Percentiles rank a stretch among this genome's conserved stretches.
Evolutionary conservation across 2,113 vertebrate genomes (phyloP).

Genomic region (Dipodomys stephensi): DNA sequence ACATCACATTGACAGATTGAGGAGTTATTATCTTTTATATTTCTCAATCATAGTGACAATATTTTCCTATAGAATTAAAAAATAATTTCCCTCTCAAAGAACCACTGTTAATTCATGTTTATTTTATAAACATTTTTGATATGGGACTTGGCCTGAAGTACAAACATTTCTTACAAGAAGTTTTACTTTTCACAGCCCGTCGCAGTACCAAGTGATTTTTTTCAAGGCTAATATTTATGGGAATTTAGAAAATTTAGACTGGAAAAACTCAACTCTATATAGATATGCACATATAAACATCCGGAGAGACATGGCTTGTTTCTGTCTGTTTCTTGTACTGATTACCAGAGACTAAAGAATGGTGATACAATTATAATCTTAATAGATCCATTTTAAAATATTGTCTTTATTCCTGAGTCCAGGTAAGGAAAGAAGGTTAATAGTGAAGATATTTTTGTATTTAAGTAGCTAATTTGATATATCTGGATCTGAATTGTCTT

Average conservation of each 20-base stretch:
- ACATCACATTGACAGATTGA: not conserved
- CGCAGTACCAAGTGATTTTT: slow-evolving; percentile 19
- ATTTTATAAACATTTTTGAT: not conserved
- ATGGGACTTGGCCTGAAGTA: slow-evolving; percentile 17
- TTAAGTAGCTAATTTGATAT: slow-evolving; percentile 28
- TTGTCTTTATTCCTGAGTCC: slow-evolving; percentile 14
- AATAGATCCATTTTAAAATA: not conserved
- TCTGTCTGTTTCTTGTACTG: not conserved
- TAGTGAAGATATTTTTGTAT: slow-evolving; percentile 18
- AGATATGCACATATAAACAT: not conserved
- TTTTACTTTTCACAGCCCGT: slow-evolving; percentile 9
- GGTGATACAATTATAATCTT: slow-evolving; percentile 25
- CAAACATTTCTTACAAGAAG: slow-evolving; percentile 35
- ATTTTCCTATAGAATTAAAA: not conserved
- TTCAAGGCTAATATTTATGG: not conserved
- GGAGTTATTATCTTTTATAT: not conserved
- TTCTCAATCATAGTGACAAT: not conserved
- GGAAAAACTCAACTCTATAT: not conserved
- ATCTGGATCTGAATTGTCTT: not conserved
- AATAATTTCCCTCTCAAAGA: not conserved
- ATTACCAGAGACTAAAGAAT: not conserved
- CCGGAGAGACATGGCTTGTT: not conserved
- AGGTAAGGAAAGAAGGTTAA: not conserved
- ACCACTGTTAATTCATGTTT: not conserved
- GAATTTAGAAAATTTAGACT: slow-evolving; percentile 46